phyloP scores from a whole-genome alignment of 2,797 vertebrate genomes.

The Schizopygopsis pylzovi region DNA sequence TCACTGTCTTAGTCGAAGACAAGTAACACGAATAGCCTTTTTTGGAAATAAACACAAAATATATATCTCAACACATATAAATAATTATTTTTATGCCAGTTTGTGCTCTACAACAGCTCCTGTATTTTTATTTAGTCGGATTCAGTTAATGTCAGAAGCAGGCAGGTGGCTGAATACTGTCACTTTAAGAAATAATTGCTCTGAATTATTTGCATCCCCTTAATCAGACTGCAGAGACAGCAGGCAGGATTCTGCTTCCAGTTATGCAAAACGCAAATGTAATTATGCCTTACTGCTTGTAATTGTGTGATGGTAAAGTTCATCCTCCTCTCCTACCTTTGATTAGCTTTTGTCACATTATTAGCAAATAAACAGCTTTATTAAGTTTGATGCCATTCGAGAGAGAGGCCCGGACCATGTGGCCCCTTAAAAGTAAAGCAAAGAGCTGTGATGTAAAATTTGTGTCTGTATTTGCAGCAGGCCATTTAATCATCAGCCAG shows the following conservation, averaged over 20 bases:
- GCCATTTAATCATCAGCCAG: conserved; percentile 58
- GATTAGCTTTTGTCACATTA: conserved; percentile 73
- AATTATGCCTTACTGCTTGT: conserved; percentile 62
- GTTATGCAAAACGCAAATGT: conserved; percentile 58
- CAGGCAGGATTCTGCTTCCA: conserved; percentile 51
- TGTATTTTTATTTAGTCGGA: conserved; percentile 15
- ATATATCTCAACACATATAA: not conserved
- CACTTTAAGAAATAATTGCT: conserved; percentile 63
- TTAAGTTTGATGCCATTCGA: conserved; percentile 66
- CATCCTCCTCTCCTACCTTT: conserved; percentile 66
- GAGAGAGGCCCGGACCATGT: conserved; percentile 18
- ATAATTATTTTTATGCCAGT: not conserved
- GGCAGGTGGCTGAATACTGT: conserved; percentile 55
- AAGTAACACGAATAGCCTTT: not conserved
- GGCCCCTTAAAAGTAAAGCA: conserved; percentile 37
- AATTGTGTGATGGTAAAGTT: conserved; percentile 66
- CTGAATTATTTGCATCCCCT: conserved; percentile 59
- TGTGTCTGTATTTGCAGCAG: conserved; percentile 49
- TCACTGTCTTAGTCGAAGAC: conserved; percentile 28
- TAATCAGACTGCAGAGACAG: conserved; percentile 57
- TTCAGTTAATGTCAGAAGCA: conserved; percentile 23
- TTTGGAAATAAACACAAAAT: not conserved
- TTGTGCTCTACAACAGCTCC: not conserved
- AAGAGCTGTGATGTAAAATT: conserved; percentile 41
- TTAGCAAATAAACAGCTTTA: conserved; percentile 74